phyloP scores from a whole-genome alignment of 2,113 vertebrate species.

The Hemibagrus wyckioides region DNA sequence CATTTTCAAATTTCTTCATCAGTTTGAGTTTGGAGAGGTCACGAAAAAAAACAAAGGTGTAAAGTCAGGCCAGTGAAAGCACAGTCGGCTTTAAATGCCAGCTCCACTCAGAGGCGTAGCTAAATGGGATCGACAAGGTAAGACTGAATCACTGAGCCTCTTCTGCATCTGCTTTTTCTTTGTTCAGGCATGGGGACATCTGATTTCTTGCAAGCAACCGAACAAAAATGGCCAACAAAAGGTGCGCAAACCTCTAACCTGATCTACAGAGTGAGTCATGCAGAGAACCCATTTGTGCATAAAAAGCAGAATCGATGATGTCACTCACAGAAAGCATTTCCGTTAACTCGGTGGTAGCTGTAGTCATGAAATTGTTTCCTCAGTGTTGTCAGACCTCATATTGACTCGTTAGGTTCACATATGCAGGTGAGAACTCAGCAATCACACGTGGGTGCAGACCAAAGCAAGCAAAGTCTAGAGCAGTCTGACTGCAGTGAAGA shows the following conservation, averaged over 20 bases:
- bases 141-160: slow-evolving; percentile 14
- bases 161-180: slow-evolving; percentile 25
- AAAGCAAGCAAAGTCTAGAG: not conserved
- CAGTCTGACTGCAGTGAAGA: not conserved
- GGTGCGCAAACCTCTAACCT: slow-evolving; percentile 9
- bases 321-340: not conserved
- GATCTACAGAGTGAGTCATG: not conserved
- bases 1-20: not conserved
- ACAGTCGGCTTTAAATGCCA: not conserved
- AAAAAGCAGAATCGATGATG: slow-evolving; percentile 3
- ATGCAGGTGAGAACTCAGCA: not conserved
- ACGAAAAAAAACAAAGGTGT: not conserved
- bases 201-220: not conserved
- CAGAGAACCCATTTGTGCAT: not conserved
- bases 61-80: not conserved
- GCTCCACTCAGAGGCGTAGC: not conserved
- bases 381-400: not conserved
- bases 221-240: slow-evolving; percentile 21
- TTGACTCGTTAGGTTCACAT: not conserved
- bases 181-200: not conserved
- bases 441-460: not conserved
- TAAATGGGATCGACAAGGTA: slow-evolving; percentile 32
- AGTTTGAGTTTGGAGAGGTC: not conserved
- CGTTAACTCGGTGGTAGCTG: not conserved
- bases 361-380: not conserved